Evolutionary conservation across 2,888 invertebrate genomes (phyloP), one percentile per base, ranked within the genome.

Genomic region (Caenorhabditis afra): DNA sequence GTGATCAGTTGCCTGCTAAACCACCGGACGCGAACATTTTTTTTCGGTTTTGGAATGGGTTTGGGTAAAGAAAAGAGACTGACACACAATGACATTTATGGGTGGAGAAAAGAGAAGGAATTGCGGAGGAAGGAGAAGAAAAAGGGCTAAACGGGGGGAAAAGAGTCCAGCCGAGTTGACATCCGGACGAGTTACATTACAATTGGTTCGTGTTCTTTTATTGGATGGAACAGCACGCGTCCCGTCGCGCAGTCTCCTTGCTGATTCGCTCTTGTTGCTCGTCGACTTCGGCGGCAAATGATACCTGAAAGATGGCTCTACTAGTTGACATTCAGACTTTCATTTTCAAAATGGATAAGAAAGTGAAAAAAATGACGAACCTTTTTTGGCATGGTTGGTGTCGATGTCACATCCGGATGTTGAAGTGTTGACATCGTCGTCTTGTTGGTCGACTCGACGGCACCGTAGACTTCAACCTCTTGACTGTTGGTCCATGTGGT

Each of bases 261-360:
- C 50, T 65, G 52, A 70, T 68, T 52, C 66, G 18, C 39, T 79
- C 74, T 35, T 79, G 79, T 59, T 79, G 79, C 55, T 79, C 79
- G 45, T 79, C 79, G 29, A 79, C 79, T 55, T 79, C 79, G 23
- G 79, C 79, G 11, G 79, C 79, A 39, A 79, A 79, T 47, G 79
- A 79, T 2, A 79, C 79, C 79, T 79, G 18, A 29, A 68, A 59
- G 47, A 44, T 7, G n/a, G n/a, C n/a, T n/a, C n/a, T n/a, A n/a
- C n/a, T n/a, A n/a, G n/a, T n/a, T n/a, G n/a, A n/a, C n/a, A n/a
- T n/a, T n/a, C n/a, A n/a, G n/a, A n/a, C n/a, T n/a, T n/a, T n/a
- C 12, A 44, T 11, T 44, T 44, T 44, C 3, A 11, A n/a, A n/a
- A 11, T 44, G 44, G 44, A 11, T n/a, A 44, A 44, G 44, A 7